Conservation (phyloP, 2,113 vertebrate genomes). For the Ptilorrhoa leucosticta region DNA sequence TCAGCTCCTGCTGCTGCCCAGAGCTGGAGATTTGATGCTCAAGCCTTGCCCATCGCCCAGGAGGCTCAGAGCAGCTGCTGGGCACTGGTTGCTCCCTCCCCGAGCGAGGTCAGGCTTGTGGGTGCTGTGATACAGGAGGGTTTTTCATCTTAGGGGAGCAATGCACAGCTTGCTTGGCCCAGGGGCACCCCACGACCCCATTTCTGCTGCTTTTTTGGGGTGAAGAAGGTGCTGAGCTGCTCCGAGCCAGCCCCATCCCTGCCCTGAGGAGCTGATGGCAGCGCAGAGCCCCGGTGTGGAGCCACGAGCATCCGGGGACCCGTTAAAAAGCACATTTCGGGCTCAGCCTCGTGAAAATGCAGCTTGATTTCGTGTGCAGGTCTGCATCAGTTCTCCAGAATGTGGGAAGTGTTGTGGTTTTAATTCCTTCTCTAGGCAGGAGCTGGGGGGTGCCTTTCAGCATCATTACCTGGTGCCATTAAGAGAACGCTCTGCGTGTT, state of each 20-base stretch:
- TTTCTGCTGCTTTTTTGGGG: background rate
- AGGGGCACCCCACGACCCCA: accelerated
- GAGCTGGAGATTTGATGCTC: accelerated
- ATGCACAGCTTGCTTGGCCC: accelerated
- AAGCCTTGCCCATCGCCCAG: background rate
- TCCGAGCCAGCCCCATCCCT: background rate
- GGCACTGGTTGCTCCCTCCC: background rate
- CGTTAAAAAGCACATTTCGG: background rate
- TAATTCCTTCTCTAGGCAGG: slow-evolving; percentile 1
- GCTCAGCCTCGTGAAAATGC: background rate
- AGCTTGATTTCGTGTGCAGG: background rate
- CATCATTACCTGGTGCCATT: slow-evolving; percentile 46
- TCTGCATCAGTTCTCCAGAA: background rate
- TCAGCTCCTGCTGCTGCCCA: background rate
- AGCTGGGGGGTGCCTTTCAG: slow-evolving; percentile 15
- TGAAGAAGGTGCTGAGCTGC: background rate
- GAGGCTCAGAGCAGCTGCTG: background rate
- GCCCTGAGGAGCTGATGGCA: background rate
- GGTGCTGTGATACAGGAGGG: accelerated
- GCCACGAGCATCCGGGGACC: background rate
- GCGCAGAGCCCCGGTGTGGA: background rate
- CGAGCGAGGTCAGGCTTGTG: background rate
- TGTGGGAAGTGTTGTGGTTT: background rate
- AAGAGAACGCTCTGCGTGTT: background rate
- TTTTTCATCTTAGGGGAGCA: background rate